Evolutionary conservation across 2,113 vertebrate genomes (phyloP).

Genomic region (Shinisaurus crocodilurus): DNA sequence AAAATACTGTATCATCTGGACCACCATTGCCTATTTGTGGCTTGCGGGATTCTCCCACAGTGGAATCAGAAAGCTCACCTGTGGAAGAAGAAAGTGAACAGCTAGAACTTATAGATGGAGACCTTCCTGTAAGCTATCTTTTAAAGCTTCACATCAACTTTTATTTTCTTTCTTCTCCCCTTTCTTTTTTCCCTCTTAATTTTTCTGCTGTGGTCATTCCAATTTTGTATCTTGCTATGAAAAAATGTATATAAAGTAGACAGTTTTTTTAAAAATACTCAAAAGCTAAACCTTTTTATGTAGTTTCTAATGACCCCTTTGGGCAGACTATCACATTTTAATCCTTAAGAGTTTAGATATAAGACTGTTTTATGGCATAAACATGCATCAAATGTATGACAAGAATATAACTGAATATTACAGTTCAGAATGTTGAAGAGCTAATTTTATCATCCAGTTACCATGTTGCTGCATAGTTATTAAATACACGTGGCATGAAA

Average conservation of each 20-base stretch:
- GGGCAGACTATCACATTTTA: neutral
- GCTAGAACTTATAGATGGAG: constrained; percentile 78
- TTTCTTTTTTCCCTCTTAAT: too few relatives aligned
- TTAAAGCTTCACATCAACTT: neutral
- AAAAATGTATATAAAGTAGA: neutral
- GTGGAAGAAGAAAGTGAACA: constrained; percentile 82
- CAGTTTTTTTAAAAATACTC: neutral
- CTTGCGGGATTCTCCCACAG: constrained; percentile 63
- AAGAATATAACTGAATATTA: neutral
- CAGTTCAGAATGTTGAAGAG: neutral
- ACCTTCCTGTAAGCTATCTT: constrained; percentile 85
- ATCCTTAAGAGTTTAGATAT: neutral
- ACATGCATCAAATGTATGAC: neutral
- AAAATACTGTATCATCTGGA: constrained; percentile 73
- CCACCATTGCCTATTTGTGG: constrained; percentile 72
- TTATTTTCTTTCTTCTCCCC: neutral
- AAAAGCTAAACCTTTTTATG: neutral
- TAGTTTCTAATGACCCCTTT: neutral
- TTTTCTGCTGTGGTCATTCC: neutral
- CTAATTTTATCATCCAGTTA: neutral
- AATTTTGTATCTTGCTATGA: neutral
- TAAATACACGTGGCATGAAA: neutral
- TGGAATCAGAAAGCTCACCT: constrained; percentile 22
- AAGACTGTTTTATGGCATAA: neutral
- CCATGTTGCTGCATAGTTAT: neutral